phyloP scores from a whole-genome alignment of 2,797 vertebrate genomes.

The Sebastes hubbsi region DNA sequence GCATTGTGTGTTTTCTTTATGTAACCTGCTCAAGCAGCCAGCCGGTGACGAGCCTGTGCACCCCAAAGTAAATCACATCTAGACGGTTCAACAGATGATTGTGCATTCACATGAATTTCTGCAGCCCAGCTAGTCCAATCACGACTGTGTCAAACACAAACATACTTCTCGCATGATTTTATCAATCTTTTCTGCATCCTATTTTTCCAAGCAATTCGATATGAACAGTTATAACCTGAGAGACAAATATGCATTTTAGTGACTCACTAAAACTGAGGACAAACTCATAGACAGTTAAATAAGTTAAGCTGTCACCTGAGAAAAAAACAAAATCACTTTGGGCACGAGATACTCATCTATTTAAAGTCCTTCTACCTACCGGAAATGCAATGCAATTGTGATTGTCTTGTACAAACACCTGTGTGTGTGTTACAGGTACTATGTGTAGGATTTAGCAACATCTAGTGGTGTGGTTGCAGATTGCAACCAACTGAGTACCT shows the following conservation, averaged over 20 bases:
- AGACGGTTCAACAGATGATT: constrained; percentile 14
- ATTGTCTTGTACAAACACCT: background rate
- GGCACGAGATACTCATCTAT: background rate
- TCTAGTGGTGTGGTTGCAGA: too few relatives aligned
- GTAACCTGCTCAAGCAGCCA: constrained; percentile 39
- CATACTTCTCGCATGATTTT: background rate
- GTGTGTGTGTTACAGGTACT: background rate
- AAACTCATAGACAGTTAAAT: background rate
- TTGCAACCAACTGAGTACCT: too few relatives aligned
- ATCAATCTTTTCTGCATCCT: background rate
- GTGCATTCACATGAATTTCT: constrained; percentile 1
- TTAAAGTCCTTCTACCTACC: background rate
- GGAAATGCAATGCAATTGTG: background rate
- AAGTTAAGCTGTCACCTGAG: background rate
- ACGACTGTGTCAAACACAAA: background rate
- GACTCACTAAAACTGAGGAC: background rate
- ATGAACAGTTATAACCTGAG: background rate
- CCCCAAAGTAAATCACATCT: background rate
- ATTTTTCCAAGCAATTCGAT: background rate
- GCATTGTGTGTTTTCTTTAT: constrained; percentile 61
- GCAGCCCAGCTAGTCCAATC: background rate
- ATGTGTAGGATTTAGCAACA: too few relatives aligned
- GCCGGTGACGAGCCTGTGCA: background rate
- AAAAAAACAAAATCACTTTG: background rate
- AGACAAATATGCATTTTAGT: background rate